phyloP scores from a whole-genome alignment of 2,797 vertebrate species.

The Hemibagrus guttatus region DNA sequence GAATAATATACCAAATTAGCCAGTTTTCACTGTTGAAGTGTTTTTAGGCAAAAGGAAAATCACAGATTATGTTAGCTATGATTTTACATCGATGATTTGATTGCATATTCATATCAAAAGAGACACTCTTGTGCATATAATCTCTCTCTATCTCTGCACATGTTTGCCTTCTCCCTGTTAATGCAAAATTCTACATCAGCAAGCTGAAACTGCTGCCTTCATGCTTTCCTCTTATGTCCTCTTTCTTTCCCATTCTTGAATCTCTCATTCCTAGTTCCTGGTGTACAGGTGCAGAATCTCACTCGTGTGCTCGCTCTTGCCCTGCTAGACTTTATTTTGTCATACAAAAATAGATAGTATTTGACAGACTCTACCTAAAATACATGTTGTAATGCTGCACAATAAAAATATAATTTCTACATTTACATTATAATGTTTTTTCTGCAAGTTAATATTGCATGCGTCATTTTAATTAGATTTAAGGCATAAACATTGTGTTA shows the following conservation, averaged over 20 bases:
- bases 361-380: background rate
- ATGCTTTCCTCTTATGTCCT: slow-evolving; percentile 22
- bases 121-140: background rate
- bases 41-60: background rate
- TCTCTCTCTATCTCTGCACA: slow-evolving; percentile 21
- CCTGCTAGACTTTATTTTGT: background rate
- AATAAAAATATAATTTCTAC: background rate
- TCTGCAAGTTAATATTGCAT: background rate
- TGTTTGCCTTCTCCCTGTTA: slow-evolving; percentile 23
- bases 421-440: background rate
- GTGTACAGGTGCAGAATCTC: slow-evolving; percentile 24
- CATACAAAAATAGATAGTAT: background rate
- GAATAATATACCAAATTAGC: background rate
- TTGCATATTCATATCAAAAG: slow-evolving; percentile 25
- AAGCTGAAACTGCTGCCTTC: slow-evolving; percentile 37
- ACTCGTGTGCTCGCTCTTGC: background rate
- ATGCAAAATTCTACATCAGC: slow-evolving; percentile 25
- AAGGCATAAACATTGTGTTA: background rate
- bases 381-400: background rate
- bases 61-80: background rate
- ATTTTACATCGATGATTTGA: slow-evolving; percentile 34
- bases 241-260: slow-evolving; percentile 3
- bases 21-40: background rate
- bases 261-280: slow-evolving; percentile 18
- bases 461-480: background rate